Evolutionary conservation across 2,888 invertebrate genomes (phyloP).

Genomic region (Cephus rjabovi): DNA sequence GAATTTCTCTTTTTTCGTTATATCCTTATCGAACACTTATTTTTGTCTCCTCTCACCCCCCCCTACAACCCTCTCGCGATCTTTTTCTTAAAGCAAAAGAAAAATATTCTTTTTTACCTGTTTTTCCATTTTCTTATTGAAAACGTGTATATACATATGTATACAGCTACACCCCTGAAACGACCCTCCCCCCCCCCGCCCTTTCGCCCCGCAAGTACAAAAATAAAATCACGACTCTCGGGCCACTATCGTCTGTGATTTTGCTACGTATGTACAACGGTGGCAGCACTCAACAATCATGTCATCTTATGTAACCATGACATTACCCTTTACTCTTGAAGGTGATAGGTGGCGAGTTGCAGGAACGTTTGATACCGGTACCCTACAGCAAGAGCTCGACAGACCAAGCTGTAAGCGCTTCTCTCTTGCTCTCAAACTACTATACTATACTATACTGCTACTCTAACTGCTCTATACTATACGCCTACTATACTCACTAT

Average conservation of each 20-base stretch:
- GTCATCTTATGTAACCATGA: slow-evolving; percentile 73
- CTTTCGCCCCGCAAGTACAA: background rate
- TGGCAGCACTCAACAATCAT: slow-evolving; percentile 37
- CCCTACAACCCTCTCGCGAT: too few relatives aligned
- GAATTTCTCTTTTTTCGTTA: too few relatives aligned
- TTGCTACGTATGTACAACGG: background rate
- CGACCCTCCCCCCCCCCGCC: too few relatives aligned
- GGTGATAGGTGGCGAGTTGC: slow-evolving; percentile 99
- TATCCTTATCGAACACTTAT: too few relatives aligned
- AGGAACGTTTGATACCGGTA: slow-evolving; percentile 99
- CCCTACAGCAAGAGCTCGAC: slow-evolving; percentile 99
- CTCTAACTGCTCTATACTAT: slow-evolving; percentile 47
- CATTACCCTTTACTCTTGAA: slow-evolving; percentile 93
- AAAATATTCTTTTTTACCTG: too few relatives aligned
- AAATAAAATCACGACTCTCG: background rate
- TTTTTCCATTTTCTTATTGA: too few relatives aligned
- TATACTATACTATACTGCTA: slow-evolving; percentile 56
- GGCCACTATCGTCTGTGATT: background rate
- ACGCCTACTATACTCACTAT: slow-evolving; percentile 51
- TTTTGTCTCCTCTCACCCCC: too few relatives aligned
- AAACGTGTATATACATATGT: too few relatives aligned
- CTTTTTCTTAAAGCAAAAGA: too few relatives aligned
- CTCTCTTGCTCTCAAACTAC: slow-evolving; percentile 72
- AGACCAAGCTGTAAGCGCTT: slow-evolving; percentile 98
- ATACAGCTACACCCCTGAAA: too few relatives aligned